Base-by-base conservation (phyloP, 2,888 invertebrate genomes). In the Notocelia uddmanniana region DNA sequence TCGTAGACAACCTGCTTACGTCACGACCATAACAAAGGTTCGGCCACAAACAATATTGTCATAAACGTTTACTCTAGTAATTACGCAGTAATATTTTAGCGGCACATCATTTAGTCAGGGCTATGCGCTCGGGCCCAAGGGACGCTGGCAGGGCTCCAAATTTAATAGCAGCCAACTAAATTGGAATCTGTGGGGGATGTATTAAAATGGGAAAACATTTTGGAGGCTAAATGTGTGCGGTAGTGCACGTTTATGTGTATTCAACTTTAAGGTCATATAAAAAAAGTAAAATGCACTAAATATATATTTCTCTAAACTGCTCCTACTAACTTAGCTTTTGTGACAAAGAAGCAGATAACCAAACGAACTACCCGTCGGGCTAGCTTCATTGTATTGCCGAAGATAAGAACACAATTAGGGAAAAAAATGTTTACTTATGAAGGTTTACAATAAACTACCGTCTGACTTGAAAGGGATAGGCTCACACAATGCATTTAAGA, bases 91-190 rank as follows among this genome's bases (percentile, higher is more conserved):
- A 60, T 54, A 59, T 66, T 64, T 70, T 52, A 63, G 18, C n/a
- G 66, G 41, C 41, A 26, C n/a, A 41, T 59, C 66, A 59, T 70
- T 52, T 52, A 66, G 64, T 64, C 70, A 70, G 64, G 70, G 70
- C 31, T 59, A 18, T 5, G 34, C 55, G 37, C 45, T 15, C 63
- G 13, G 50, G 50, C 70, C 66, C 70, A 21, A 19, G 66, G 70
- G 64, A 37, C 19, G 2, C 52, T 68, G 72, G 72, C 68, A 54
- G 26, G 23, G 18, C 41, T 73, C 60, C 69, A 66, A 64, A 66
- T 66, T 64, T 52, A 58, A 63, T 73, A 54, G 57, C 37, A 34
- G 57, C 64, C 70, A 50, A 70, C 50, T 57, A 58, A 63, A 57
- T 59, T 58, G 3, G 26, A 41, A 70, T 66, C n/a, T 58, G 19